A percentile compares a stretch with the other conserved stretches of the same genome.
Conservation (phyloP, 1,140 invertebrate species). For the Cardiocondyla obscurior region DNA sequence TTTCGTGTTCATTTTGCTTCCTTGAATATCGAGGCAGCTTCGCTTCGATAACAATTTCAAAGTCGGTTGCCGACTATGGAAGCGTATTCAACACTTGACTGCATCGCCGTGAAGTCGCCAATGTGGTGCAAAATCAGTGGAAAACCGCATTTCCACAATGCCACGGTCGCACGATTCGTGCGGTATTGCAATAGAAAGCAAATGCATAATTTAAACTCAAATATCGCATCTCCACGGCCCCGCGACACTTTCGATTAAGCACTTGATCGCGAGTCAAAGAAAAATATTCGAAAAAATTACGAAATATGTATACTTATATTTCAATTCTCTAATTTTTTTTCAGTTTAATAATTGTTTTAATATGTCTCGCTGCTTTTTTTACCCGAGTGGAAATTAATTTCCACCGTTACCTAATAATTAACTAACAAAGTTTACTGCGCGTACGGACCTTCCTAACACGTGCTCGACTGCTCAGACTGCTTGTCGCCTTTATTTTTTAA, state of each 20-base stretch:
- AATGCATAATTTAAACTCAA: slow-evolving; percentile 47
- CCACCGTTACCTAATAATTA: too few relatives aligned
- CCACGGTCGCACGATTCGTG: slow-evolving; percentile 14
- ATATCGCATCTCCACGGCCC: background rate
- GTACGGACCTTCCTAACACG: too few relatives aligned
- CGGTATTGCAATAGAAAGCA: background rate
- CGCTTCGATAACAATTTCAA: slow-evolving; percentile 62
- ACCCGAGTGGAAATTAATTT: too few relatives aligned
- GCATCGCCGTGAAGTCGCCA: slow-evolving; percentile 44
- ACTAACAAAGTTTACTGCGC: background rate
- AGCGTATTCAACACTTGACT: slow-evolving; percentile 71
- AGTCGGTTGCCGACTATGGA: slow-evolving; percentile 63
- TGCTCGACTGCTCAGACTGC: too few relatives aligned
- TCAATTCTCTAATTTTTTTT: too few relatives aligned
- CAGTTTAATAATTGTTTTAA: background rate
- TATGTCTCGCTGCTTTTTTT: background rate
- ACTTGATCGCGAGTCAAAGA: background rate
- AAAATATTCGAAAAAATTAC: background rate
- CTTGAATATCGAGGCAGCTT: background rate
- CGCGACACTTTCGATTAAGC: slow-evolving; percentile 23
- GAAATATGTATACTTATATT: too few relatives aligned
- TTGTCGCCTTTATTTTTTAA: too few relatives aligned
- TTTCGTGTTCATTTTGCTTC: background rate
- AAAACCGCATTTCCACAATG: slow-evolving; percentile 31
- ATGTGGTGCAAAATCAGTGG: slow-evolving; percentile 60